Conservation (phyloP, 2,113 vertebrate species). For the Amphilophus citrinellus region DNA sequence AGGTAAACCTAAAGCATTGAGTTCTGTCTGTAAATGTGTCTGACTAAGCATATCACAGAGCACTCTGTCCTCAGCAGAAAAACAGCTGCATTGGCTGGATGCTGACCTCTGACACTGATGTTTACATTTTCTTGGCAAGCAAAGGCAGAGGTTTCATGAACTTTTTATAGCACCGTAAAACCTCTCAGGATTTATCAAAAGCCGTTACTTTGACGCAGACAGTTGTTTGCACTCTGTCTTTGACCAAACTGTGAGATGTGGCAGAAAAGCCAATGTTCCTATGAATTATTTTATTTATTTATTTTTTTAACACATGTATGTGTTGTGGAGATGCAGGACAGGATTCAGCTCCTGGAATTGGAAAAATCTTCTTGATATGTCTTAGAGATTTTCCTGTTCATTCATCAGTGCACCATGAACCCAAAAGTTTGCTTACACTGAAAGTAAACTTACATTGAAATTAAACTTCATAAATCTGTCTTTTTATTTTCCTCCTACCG, state of each 20-base stretch:
- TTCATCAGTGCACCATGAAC: neutral
- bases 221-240: neutral
- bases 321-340: neutral
- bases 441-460: neutral
- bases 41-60: neutral
- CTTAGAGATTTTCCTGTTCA: neutral
- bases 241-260: neutral
- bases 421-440: too few relatives aligned
- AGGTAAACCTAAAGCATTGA: neutral
- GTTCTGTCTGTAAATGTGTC: neutral
- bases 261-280: neutral
- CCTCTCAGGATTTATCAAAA: neutral
- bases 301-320: neutral
- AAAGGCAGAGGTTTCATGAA: neutral
- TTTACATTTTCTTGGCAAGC: slow-evolving; percentile 9
- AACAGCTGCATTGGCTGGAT: neutral
- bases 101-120: neutral
- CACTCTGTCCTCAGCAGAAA: slow-evolving; percentile 10
- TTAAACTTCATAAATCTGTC: neutral
- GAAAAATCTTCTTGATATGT: neutral
- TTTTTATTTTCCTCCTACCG: neutral
- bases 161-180: slow-evolving; percentile 2
- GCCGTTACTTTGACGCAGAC: neutral
- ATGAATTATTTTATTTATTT: neutral
- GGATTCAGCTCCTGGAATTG: neutral